Conservation (phyloP, 1,140 invertebrate genomes). For the Bombus vancouverensis region DNA sequence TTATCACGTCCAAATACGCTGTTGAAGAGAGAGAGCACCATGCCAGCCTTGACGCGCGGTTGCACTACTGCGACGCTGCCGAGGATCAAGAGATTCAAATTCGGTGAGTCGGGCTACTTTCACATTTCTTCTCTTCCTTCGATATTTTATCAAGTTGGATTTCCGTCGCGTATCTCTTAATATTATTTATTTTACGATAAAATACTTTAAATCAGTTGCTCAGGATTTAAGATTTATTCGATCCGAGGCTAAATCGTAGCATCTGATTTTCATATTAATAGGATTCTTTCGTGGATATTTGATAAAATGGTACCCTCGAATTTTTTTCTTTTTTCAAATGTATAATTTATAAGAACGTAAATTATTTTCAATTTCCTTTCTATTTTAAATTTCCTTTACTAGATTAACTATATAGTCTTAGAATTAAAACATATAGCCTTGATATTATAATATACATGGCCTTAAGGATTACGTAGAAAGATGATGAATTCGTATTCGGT, state of each 20-base stretch:
- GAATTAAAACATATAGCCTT: no score
- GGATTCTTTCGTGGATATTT: not conserved
- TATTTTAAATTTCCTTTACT: no score
- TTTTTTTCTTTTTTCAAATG: not conserved
- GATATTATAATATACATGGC: no score
- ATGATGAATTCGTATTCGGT: not conserved
- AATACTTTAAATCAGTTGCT: not conserved
- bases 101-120: slow-evolving; percentile 56
- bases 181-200: not conserved
- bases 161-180: not conserved
- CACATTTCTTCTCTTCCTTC: not conserved
- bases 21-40: slow-evolving; percentile 45
- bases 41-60: slow-evolving; percentile 68
- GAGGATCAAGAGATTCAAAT: slow-evolving; percentile 68
- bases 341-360: not conserved
- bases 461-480: not conserved
- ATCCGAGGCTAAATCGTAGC: not conserved
- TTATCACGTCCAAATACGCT: slow-evolving; percentile 23
- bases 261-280: not conserved
- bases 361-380: not conserved
- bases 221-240: not conserved
- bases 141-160: not conserved
- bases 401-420: no score
- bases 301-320: not conserved
- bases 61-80: slow-evolving; percentile 68